Evolutionary conservation across 2,888 invertebrate genomes (phyloP).

Genomic region (Caenorhabditis sp.): DNA sequence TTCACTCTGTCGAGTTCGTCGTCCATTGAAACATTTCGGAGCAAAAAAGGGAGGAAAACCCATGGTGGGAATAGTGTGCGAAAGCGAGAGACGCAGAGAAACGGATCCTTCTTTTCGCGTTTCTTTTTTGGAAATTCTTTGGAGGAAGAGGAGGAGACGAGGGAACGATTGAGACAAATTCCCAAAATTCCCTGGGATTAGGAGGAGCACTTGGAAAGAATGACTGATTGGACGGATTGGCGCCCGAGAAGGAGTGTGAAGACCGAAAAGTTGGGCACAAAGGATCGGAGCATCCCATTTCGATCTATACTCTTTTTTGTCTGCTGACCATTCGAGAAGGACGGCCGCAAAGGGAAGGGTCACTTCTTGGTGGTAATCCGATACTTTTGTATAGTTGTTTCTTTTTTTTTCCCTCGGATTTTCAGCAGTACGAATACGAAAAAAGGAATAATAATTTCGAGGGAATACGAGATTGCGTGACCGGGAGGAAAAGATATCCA

Average conservation of each 20-base stretch:
- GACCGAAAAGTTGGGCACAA: not conserved
- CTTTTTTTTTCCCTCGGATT: constrained; percentile 5
- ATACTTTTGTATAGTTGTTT: constrained; percentile 39
- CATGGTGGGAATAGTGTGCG: not conserved
- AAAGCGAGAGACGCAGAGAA: not conserved
- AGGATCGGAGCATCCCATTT: not conserved
- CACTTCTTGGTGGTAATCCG: constrained; percentile 6
- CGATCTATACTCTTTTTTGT: not conserved
- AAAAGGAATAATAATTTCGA: constrained; percentile 16
- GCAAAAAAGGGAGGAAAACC: constrained; percentile 1
- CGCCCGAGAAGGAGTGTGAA: constrained; percentile 7
- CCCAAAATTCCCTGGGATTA: constrained; percentile 21
- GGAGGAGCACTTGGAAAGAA: constrained; percentile 13
- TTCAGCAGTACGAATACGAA: constrained; percentile 3
- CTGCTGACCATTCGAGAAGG: constrained; percentile 12
- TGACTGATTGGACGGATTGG: constrained; percentile 22
- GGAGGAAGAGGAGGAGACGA: not conserved
- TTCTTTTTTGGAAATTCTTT: constrained; percentile 29
- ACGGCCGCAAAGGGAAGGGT: constrained; percentile 26
- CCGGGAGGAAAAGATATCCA: not conserved
- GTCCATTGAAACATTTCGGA: constrained; percentile 44
- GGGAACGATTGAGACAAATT: constrained; percentile 24
- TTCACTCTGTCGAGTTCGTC: not conserved
- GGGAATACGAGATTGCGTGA: constrained; percentile 32
- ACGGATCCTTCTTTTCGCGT: not conserved